Base-by-base conservation (phyloP, 1,140 invertebrate species). In the Sesamia nonagrioides region DNA sequence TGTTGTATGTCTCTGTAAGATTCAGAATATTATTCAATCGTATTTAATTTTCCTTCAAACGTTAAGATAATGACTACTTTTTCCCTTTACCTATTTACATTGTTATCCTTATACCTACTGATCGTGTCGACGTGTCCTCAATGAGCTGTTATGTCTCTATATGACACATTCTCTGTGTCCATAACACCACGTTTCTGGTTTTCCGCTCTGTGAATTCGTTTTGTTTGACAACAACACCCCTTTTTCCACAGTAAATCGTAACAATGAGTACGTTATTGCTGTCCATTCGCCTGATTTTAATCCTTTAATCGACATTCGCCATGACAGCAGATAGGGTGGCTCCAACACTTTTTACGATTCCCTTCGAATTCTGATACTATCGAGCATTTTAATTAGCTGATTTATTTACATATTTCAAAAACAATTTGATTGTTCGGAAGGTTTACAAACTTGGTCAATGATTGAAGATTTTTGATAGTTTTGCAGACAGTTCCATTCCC, bases 281-380 rank as follows among this genome's bases (percentile, higher is more conserved):
- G 56, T 35, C 27, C 56, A 35, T 35, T 60, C 56, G 33, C 13
- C 56, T 35, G 56, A 15, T 50, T 50, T 15, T 60, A 60, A 60
- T 60, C 56, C 56, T 60, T 60, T 60, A 60, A 60, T 50, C 13
- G 45, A 3, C 45, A 50, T 15, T 60, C 56, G 56, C 56, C 56
- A 33, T 60, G 27, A 13, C 27, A 60, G 33, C 56, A 60, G 21
- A 35, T 33, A 11, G 56, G 27, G 56, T 15, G 27, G 18, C 56
- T 60, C 15, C 45, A 50, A n/a, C 27, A 6, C 21, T 60, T 60
- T 27, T 60, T 60, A 60, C 9, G 56, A 35, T 60, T 33, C 27
- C 13, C 33, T 60, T 5, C 4, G 9, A 60, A 18, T 58, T 58
- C 56, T 58, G 27, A 33, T 58, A 48, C 45, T 48, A 1, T 48